These are phyloP conservation scores for Selenia dentaria DNA, from an alignment of 2,888 invertebrate species.

Conservation along the genomic window DNA sequence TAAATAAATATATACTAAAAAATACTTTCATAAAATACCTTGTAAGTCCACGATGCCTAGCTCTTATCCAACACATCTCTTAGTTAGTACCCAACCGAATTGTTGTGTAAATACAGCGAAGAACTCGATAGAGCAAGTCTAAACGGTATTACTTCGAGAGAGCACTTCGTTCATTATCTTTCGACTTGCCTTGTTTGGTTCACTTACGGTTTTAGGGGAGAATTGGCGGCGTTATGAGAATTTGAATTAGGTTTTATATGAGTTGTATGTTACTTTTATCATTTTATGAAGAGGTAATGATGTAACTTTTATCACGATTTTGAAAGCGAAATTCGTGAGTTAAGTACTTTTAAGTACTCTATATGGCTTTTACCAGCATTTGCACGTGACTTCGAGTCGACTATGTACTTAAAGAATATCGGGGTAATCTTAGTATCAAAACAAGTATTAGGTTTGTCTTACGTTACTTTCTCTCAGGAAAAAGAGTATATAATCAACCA, in stretches of 20 bases:
- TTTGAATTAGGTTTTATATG: constrained; percentile 16
- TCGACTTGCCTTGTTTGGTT: constrained; percentile 24
- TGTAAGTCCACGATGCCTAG: background rate
- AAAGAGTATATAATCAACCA: too few species aligned
- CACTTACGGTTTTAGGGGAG: constrained; percentile 17
- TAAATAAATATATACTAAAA: too few species aligned
- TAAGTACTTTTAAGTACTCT: too few species aligned
- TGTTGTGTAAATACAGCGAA: constrained; percentile 53
- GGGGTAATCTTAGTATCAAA: too few species aligned
- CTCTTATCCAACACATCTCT: constrained; percentile 15
- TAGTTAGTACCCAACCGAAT: constrained; percentile 42
- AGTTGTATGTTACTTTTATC: constrained; percentile 7
- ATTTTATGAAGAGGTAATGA: constrained; percentile 1
- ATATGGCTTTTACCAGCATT: too few species aligned
- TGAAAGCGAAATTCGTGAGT: too few species aligned
- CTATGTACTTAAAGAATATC: too few species aligned
- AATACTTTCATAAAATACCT: background rate
- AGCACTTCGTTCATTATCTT: constrained; percentile 54
- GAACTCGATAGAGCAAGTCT: constrained; percentile 46
- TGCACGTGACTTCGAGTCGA: too few species aligned
- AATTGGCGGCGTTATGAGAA: constrained; percentile 12
- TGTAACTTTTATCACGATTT: background rate
- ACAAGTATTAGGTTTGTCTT: too few species aligned
- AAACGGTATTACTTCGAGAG: constrained; percentile 55
- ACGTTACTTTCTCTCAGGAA: too few species aligned